A percentile compares a stretch with the other conserved stretches of the same genome.
Evolutionary conservation across 2,113 vertebrate species (phyloP).

Genomic region (Martes martes): DNA sequence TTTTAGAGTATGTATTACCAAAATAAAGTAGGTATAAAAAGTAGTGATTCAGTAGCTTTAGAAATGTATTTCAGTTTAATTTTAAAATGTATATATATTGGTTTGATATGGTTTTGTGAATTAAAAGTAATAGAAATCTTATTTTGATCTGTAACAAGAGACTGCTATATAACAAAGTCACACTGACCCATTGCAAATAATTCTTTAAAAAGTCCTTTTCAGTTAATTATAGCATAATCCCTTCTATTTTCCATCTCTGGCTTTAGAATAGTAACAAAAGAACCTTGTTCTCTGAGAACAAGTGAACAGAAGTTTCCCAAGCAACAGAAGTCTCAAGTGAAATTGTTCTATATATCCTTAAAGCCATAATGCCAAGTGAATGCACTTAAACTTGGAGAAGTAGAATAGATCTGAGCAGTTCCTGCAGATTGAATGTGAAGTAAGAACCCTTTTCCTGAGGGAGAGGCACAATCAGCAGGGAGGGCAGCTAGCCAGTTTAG

Average conservation of each 20-base stretch:
- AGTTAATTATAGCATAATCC: not conserved
- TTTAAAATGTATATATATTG: not conserved
- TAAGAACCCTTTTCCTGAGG: not conserved
- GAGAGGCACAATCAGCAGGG: not conserved
- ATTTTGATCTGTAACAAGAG: not conserved
- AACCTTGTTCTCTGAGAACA: slow-evolving; percentile 1
- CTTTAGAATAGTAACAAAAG: slow-evolving; percentile 11
- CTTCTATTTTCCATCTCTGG: not conserved
- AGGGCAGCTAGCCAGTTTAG: accelerated
- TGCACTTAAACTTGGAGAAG: not conserved
- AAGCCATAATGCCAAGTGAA: not conserved
- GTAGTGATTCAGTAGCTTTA: not conserved
- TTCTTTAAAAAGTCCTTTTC: not conserved
- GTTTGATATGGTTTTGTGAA: not conserved
- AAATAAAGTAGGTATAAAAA: not conserved
- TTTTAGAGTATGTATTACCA: not conserved
- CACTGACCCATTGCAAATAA: not conserved
- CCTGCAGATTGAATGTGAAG: not conserved
- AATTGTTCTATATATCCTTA: not conserved
- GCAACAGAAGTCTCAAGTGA: not conserved
- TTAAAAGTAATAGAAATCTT: not conserved
- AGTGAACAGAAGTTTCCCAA: not conserved
- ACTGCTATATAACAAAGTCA: not conserved
- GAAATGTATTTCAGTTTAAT: not conserved
- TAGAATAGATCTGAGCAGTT: not conserved